Base-by-base conservation (phyloP, 2,888 invertebrate species). In the Megaustenia siamemsis region DNA sequence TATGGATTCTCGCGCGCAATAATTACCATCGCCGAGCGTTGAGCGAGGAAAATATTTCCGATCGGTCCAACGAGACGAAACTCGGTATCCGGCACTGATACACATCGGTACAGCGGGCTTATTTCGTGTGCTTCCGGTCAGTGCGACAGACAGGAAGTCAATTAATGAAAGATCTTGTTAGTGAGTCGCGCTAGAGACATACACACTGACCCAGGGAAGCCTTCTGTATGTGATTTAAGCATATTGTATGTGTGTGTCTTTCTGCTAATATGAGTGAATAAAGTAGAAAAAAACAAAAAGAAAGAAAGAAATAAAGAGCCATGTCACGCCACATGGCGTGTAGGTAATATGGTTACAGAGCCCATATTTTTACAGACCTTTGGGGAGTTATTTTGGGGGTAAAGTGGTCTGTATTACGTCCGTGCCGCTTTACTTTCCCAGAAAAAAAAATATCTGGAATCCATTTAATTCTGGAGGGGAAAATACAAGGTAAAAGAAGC, bases 81-180 rank as follows among this genome's bases (percentile, higher is more conserved):
- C 53, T 1, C 18, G 49, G 32, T 49, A 49, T 45, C 63, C 56
- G 28, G 63, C 40, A 12, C 78, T 45, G 66, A 43, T 63, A 63
- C 78, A 78, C 66, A 60, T 66, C 21, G 15, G n/a, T 78, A 78
- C 38, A 40, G 63, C 32, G 15, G 28, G 78, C 45, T 78, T 66
- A 78, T 78, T 66, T 66, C 32, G 43, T 45, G 32, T 28, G 10
- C 78, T 40, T 78, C 78, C 78, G 78, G 78, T 78, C 78, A 78
- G 63, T 45, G 5, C 6, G 28, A 3, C 15, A 43, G 43, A 28
- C 63, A 28, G 78, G 63, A 78, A 77, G 45, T 28, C 66, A 40
- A 32, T 40, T 78, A 78, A 63, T 63, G 78, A 78, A 78, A 53
- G 77, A 21, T 60, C 75, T 60, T 49, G 73, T 49, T 28, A 21